Percentiles rank a stretch among this genome's conserved stretches.
phyloP scores from a whole-genome alignment of 2,113 vertebrate genomes.

The Oophaga pumilio region DNA sequence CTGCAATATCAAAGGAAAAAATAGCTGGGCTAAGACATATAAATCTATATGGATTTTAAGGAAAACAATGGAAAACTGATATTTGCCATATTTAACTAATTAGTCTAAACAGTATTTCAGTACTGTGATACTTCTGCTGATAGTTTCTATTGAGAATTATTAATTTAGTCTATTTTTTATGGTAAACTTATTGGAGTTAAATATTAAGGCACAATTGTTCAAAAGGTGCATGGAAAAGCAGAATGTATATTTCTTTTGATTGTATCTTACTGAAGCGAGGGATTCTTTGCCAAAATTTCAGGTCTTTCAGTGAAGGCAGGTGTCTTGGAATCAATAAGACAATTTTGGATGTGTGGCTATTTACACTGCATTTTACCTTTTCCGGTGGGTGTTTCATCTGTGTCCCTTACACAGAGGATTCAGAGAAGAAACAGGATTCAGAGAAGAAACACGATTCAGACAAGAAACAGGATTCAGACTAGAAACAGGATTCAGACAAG shows the following conservation, averaged over 20 bases:
- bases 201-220: no score
- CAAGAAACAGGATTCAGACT: no score
- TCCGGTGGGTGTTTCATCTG: no score
- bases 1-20: slow-evolving; percentile 12
- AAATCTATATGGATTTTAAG: background rate
- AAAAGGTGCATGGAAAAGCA: no score
- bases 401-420: no score
- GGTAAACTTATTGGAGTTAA: no score
- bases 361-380: no score
- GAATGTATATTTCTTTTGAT: background rate
- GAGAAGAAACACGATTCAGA: no score
- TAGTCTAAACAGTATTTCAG: background rate
- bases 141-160: background rate
- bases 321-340: background rate
- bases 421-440: no score
- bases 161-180: no score
- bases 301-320: background rate
- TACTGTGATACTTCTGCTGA: background rate
- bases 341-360: background rate
- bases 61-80: background rate
- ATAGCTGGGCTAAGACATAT: background rate
- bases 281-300: background rate
- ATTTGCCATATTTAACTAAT: background rate
- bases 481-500: no score
- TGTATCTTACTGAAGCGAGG: background rate